Conservation (phyloP, 2,797 vertebrate species). For the Protonibea diacanthus region DNA sequence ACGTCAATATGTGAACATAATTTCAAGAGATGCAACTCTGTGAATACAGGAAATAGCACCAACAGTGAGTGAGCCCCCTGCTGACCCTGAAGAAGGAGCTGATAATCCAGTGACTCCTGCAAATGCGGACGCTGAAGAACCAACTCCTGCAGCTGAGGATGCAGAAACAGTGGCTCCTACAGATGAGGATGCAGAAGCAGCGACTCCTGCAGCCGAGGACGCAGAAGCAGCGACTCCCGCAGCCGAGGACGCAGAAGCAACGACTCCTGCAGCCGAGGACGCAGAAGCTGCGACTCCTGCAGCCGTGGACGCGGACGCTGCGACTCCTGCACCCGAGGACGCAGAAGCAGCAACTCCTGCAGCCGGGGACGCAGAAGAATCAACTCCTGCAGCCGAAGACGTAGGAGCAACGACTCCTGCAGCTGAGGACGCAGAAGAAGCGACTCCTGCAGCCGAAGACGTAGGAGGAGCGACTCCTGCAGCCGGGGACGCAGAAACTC, state of each 20-base stretch:
- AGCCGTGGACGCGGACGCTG: accelerated
- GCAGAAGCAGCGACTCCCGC: background rate
- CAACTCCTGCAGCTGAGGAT: background rate
- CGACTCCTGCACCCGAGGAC: background rate
- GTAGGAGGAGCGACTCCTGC: background rate
- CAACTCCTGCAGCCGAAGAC: accelerated
- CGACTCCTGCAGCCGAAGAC: accelerated
- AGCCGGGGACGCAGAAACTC: background rate
- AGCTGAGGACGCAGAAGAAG: background rate
- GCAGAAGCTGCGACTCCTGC: background rate
- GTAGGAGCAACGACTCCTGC: background rate
- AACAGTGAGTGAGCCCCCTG: background rate
- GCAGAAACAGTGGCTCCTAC: background rate
- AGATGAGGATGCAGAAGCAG: background rate
- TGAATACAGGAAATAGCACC: slow-evolving; percentile 34
- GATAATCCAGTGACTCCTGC: background rate
- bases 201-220: accelerated
- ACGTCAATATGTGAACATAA: background rate
- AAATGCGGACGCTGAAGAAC: background rate
- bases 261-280: background rate
- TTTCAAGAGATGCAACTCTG: slow-evolving; percentile 4
- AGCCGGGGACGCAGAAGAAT: background rate
- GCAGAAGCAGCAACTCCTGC: background rate
- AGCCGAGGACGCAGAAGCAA: background rate
- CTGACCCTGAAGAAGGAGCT: background rate